phyloP scores from a whole-genome alignment of 2,797 vertebrate species.

The Dendrocincla tyrannina region DNA sequence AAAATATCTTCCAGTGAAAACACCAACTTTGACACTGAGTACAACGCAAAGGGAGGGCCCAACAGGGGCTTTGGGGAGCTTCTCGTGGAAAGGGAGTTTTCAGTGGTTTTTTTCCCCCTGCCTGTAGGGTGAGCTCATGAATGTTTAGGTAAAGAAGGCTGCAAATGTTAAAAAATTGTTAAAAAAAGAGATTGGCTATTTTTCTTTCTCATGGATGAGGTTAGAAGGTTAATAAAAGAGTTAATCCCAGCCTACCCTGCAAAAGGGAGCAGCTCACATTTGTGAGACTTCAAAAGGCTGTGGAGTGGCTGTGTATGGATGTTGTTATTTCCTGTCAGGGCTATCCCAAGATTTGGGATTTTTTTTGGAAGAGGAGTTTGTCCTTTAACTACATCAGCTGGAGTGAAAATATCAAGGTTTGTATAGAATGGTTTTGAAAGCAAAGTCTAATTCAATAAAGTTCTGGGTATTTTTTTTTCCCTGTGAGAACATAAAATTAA shows the following conservation, averaged over 20 bases:
- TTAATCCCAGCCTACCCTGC: background rate
- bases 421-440: background rate
- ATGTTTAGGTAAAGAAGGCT: background rate
- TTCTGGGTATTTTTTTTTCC: background rate
- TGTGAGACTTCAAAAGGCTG: background rate
- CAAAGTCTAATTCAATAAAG: background rate
- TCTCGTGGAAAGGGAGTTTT: background rate
- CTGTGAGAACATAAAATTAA: background rate
- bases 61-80: background rate
- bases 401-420: background rate
- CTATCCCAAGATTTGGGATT: background rate
- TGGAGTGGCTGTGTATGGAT: background rate
- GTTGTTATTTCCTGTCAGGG: background rate
- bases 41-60: background rate
- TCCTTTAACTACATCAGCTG: background rate
- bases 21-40: background rate
- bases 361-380: background rate
- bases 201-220: background rate
- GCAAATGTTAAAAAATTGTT: background rate
- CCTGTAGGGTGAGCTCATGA: background rate
- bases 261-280: background rate
- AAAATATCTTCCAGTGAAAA: background rate
- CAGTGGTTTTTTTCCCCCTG: background rate
- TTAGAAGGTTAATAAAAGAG: conserved; percentile 23
- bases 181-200: background rate